Evolutionary conservation across 2,797 vertebrate genomes (phyloP).

Genomic region (Oophaga sylvatica): DNA sequence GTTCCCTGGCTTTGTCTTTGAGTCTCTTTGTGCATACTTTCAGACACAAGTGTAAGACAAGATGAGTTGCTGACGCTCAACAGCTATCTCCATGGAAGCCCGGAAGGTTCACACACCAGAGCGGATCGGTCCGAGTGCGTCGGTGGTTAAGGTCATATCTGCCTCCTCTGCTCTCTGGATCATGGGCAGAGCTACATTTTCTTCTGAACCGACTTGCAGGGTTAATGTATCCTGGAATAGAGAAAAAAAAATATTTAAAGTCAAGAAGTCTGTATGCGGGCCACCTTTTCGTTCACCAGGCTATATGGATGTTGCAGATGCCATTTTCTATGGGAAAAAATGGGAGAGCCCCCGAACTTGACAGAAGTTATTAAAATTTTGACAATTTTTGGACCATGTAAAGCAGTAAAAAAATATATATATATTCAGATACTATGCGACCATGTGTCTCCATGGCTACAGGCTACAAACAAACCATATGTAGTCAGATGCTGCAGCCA

Average conservation of each 20-base stretch:
- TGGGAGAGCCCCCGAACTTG: too few species aligned
- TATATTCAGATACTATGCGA: too few species aligned
- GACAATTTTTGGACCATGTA: too few species aligned
- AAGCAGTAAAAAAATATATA: too few species aligned
- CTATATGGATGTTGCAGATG: too few species aligned
- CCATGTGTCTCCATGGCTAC: too few species aligned
- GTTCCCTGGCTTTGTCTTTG: neutral
- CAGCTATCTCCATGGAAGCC: neutral
- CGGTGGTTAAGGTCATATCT: conserved; percentile 12
- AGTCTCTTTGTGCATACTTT: neutral
- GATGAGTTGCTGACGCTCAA: conserved; percentile 11
- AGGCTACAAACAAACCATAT: too few species aligned
- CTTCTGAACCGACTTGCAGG: neutral
- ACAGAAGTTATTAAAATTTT: too few species aligned
- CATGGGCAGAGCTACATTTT: conserved; percentile 44
- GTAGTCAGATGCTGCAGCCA: too few species aligned
- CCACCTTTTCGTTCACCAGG: too few species aligned
- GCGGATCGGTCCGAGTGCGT: neutral
- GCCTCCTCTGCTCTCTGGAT: conserved; percentile 54
- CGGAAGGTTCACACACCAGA: conserved; percentile 17
- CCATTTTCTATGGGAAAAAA: too few species aligned
- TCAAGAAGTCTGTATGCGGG: neutral
- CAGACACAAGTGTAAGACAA: neutral
- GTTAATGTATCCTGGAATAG: conserved; percentile 50
- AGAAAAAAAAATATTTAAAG: neutral